A percentile compares a stretch with the other conserved stretches of the same genome.
Conservation (phyloP, 2,888 invertebrate species). For the Acleris sparsana region DNA sequence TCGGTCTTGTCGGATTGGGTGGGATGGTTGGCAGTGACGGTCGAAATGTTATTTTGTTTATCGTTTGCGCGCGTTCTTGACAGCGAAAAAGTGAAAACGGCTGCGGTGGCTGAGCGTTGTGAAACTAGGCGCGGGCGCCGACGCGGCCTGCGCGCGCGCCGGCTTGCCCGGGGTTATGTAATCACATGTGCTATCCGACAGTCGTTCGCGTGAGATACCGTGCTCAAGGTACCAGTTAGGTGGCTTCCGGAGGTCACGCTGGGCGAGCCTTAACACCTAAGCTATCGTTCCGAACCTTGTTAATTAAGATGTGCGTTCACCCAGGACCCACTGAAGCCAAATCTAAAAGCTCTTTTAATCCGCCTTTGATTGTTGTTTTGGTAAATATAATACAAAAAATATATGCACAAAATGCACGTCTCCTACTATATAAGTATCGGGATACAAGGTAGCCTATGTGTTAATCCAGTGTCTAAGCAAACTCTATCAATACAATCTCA, state of each 20-base stretch:
- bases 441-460: no score
- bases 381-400: no score
- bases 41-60: conserved; percentile 82
- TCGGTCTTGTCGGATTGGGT: conserved; percentile 50
- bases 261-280: not conserved
- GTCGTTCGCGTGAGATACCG: conserved; percentile 13
- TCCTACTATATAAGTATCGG: no score
- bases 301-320: not conserved
- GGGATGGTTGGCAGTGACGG: conserved; percentile 69
- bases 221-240: not conserved
- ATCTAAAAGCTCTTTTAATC: no score
- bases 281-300: not conserved
- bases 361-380: no score
- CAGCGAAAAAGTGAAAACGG: conserved; percentile 84
- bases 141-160: conserved; percentile 38
- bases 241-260: conserved; percentile 1
- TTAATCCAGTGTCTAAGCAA: no score
- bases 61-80: conserved; percentile 81
- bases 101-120: conserved; percentile 75
- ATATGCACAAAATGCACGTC: no score
- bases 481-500: no score
- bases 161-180: conserved; percentile 48
- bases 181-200: conserved; percentile 23
- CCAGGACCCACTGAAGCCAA: not conserved
- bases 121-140: conserved; percentile 70